Percentiles rank a stretch among this genome's conserved stretches.
phyloP scores from a whole-genome alignment of 2,888 invertebrate species.

The Lasius platythorax region DNA sequence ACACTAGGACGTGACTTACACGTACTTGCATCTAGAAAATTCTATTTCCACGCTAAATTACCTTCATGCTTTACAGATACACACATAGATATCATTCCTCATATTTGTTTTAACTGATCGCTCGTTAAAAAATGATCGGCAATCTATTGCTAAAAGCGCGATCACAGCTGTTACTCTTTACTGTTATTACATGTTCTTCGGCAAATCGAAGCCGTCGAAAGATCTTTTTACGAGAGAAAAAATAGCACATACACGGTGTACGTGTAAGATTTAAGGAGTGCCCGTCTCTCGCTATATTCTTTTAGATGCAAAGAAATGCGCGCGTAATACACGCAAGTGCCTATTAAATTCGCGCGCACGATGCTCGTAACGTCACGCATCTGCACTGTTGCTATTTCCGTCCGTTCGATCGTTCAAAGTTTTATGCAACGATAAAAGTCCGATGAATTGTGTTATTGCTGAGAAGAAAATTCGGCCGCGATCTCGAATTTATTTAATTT shows the following conservation, averaged over 20 bases:
- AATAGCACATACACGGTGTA: background rate
- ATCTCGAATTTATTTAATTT: conserved; percentile 17
- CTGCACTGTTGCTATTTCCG: background rate
- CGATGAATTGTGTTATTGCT: background rate
- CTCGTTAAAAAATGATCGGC: background rate
- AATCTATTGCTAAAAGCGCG: background rate
- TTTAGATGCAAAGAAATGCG: background rate
- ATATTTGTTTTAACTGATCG: background rate
- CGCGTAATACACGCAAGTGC: conserved; percentile 3
- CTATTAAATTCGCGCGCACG: conserved; percentile 29
- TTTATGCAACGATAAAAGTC: conserved; percentile 25
- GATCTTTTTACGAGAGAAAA: conserved; percentile 8
- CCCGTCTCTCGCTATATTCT: conserved; percentile 2
- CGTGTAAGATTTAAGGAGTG: background rate
- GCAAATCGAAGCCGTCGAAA: background rate
- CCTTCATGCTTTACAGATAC: background rate
- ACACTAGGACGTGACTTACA: conserved; percentile 30
- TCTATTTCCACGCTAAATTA: conserved; percentile 17
- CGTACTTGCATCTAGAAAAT: conserved; percentile 5
- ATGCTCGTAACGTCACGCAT: background rate
- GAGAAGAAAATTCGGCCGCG: background rate
- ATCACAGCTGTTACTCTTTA: background rate
- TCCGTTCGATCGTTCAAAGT: background rate
- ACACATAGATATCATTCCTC: background rate
- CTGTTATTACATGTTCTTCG: background rate